A percentile compares a stretch with the other conserved stretches of the same genome.
phyloP scores from a whole-genome alignment of 1,140 invertebrate genomes.

The Diuraphis noxia region DNA sequence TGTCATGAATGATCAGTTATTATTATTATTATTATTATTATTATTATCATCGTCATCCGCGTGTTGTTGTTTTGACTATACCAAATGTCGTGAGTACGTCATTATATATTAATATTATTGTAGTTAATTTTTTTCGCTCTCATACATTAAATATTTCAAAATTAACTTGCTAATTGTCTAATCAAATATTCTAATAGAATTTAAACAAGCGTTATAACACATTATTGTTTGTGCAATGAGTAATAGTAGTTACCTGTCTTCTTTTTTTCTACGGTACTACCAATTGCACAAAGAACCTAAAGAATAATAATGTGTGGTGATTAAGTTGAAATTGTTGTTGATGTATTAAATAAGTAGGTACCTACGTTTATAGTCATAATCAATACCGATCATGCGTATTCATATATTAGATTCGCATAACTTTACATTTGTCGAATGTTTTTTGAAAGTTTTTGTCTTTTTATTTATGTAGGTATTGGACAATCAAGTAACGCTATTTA shows the following conservation, averaged over 20 bases:
- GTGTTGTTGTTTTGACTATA: neutral
- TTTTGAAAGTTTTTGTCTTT: neutral
- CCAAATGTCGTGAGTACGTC: neutral
- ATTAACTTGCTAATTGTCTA: neutral
- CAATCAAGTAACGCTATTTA: neutral
- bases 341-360: neutral
- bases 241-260: neutral
- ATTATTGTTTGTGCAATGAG: neutral
- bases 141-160: neutral
- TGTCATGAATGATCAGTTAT: neutral
- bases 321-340: neutral
- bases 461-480: neutral
- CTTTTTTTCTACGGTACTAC: neutral
- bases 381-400: neutral
- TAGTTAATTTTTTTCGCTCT: neutral
- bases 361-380: neutral
- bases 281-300: neutral
- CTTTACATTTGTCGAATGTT: neutral
- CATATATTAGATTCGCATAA: neutral
- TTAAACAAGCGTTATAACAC: neutral
- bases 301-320: neutral
- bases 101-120: neutral
- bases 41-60: neutral
- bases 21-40: neutral
- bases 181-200: neutral